These are phyloP conservation scores for Coelinius sp. DNA, from an alignment of 2,888 invertebrate species.

Conservation along the genomic window DNA sequence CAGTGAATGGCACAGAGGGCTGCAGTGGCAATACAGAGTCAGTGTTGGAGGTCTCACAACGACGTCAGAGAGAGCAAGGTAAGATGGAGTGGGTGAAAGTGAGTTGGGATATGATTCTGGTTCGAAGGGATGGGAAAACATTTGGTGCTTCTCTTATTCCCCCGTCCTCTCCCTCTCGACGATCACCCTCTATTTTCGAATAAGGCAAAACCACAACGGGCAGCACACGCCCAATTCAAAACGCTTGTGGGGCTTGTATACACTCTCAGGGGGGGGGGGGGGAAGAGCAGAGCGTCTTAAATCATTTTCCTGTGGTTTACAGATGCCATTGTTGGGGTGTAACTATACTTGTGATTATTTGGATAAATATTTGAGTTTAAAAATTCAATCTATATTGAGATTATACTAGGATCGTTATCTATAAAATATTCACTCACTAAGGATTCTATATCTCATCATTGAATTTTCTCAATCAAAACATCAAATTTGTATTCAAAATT, in stretches of 20 bases:
- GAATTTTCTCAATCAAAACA: background rate
- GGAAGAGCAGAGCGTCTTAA: conserved; percentile 33
- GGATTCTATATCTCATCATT: no score
- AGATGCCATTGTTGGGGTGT: conserved; percentile 11
- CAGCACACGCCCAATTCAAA: conserved; percentile 39
- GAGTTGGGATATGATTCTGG: conserved; percentile 19
- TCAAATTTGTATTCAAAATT: background rate
- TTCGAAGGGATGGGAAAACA: conserved; percentile 21
- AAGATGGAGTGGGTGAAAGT: conserved; percentile 8
- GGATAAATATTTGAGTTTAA: background rate
- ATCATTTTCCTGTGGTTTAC: conserved; percentile 34
- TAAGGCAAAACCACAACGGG: conserved; percentile 41
- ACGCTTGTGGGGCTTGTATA: conserved; percentile 32
- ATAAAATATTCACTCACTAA: no score
- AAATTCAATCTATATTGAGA: background rate
- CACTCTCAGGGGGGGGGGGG: background rate
- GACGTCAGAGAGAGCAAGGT: background rate
- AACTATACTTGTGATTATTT: background rate
- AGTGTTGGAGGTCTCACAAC: conserved; percentile 7
- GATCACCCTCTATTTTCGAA: conserved; percentile 24
- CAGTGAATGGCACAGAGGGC: conserved; percentile 67
- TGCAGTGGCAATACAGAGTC: conserved; percentile 19
- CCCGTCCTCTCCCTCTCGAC: conserved; percentile 11
- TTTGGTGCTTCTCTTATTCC: background rate
- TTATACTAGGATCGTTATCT: background rate